Evolutionary conservation across 2,888 invertebrate species (phyloP).

Genomic region (Dicycla oo): DNA sequence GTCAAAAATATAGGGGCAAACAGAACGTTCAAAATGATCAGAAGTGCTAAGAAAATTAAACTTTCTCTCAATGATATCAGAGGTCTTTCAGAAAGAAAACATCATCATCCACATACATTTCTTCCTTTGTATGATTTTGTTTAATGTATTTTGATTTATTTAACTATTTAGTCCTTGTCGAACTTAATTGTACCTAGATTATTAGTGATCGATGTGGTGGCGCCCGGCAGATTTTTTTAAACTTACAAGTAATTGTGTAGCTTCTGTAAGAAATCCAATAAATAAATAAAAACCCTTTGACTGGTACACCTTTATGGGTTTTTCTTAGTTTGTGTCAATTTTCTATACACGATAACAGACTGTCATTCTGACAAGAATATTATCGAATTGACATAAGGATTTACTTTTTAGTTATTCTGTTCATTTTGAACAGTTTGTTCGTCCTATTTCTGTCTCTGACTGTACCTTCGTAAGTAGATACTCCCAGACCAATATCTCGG

Average conservation of each 20-base stretch:
- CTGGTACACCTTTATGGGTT: neutral
- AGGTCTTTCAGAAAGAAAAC: neutral
- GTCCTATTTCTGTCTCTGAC: neutral
- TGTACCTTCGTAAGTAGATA: slow-evolving; percentile 9
- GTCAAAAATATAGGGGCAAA: neutral
- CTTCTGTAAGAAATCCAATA: neutral
- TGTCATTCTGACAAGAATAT: neutral
- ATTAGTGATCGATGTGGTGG: neutral
- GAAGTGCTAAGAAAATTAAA: neutral
- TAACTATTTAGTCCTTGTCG: neutral
- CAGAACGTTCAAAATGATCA: neutral
- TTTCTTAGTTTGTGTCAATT: neutral
- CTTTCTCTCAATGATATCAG: neutral
- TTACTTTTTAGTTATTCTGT: no score
- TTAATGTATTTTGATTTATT: neutral
- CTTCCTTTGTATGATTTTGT: no score
- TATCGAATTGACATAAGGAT: neutral
- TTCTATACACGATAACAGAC: neutral
- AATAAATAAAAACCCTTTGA: neutral
- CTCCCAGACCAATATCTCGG: slow-evolving; percentile 22
- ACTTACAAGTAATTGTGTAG: neutral
- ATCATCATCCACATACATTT: neutral
- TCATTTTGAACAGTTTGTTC: neutral
- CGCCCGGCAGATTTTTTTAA: neutral
- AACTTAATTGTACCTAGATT: neutral